Base-by-base conservation (phyloP, 2,797 vertebrate species). In the Pteronotus mesoamericanus region DNA sequence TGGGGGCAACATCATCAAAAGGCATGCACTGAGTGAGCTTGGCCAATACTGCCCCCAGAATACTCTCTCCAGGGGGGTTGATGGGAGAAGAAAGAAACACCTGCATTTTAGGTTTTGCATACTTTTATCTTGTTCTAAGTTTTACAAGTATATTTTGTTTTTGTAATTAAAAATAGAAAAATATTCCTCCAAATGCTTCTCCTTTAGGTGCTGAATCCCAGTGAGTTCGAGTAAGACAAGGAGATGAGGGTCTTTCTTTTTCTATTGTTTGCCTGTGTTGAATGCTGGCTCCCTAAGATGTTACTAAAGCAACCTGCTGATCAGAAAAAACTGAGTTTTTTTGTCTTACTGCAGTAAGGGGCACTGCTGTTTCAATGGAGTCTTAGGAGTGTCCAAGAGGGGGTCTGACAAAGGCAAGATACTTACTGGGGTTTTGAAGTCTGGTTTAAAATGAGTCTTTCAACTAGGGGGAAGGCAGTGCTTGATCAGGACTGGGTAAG, bases 101-200 rank as follows among this genome's bases (percentile, higher is more conserved):
- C 0, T 18, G 53, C 26, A 59, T 46, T 74, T 69, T 86, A 82
- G 84, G 29, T 48, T 94, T 93, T 88, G 16, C 26, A 80, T 69
- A 24, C 32, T 46, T 91, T 57, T 61, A n/a, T 82, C 51, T 94
- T 89, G 46, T 82, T 86, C 51, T 84, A 26, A 53, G 55, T 89
- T 90, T 89, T 84, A 69, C 24, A 82, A 83, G 32, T 9, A 51
- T 42, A 16, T 61, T 94, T 89, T 68, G 14, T 59, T 87, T 92
- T 86, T 18, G 85, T 85, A 94, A 90, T 92, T 86, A 69, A 72
- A 94, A 88, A 61, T 32, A 88, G 51, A 59, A 84, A 66, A 7
- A n/a, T 32, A 34, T 64, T 46, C 42, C 9, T 91, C 77, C 9
- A 71, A 82, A 79, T 82, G 24, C 14, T 55, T 95, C 96, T 83